Conservation (phyloP, 2,113 vertebrate species). For the Boleophthalmus pectinirostris region DNA sequence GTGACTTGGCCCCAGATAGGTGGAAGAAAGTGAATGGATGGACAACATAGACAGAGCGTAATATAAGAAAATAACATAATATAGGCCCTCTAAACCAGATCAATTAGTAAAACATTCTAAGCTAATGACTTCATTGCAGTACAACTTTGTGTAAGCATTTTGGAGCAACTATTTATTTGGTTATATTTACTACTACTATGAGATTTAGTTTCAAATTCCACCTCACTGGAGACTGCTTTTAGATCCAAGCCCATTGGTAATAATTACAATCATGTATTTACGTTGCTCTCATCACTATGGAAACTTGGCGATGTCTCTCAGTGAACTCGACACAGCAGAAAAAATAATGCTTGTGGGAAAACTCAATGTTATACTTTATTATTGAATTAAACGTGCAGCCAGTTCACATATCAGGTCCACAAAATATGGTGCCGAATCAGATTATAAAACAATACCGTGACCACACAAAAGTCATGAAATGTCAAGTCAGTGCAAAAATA, state of each 20-base stretch:
- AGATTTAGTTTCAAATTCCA: neutral
- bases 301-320: conserved; percentile 42
- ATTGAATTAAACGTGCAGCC: conserved; percentile 60
- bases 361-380: conserved; percentile 54
- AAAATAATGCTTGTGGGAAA: conserved; percentile 38
- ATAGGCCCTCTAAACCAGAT: too few species aligned
- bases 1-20: too few species aligned
- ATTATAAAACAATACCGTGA: conserved; percentile 9
- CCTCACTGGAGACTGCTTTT: neutral
- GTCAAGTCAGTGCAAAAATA: too few species aligned
- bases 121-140: too few species aligned
- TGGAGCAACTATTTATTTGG: too few species aligned
- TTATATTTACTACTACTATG: too few species aligned
- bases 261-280: conserved; percentile 51
- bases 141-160: too few species aligned
- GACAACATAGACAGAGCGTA: too few species aligned
- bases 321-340: conserved; percentile 43
- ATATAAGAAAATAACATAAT: too few species aligned
- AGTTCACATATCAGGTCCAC: conserved; percentile 44
- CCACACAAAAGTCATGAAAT: too few species aligned
- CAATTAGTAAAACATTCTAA: too few species aligned
- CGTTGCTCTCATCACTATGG: conserved; percentile 42
- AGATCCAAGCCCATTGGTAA: neutral
- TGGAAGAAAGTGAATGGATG: too few species aligned
- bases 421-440: conserved; percentile 24